Percentiles rank a stretch among this genome's conserved stretches.
These are phyloP conservation scores for Trogon surrucura DNA, from an alignment of 2,113 vertebrate genomes.

Conservation along the genomic window DNA sequence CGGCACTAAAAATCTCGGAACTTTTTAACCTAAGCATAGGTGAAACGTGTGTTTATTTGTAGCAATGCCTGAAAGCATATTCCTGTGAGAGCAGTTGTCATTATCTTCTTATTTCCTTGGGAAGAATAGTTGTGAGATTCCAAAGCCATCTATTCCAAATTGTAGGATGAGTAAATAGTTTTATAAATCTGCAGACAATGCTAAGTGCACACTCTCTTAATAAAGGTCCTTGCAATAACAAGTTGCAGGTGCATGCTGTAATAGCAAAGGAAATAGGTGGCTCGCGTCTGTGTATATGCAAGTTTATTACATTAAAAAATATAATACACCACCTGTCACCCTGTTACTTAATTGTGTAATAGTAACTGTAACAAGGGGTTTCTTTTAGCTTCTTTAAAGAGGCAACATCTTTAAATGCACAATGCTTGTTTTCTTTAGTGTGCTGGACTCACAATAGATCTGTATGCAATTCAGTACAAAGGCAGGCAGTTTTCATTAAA, in stretches of 20 bases:
- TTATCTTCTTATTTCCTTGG: constrained; percentile 62
- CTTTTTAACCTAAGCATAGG: constrained; percentile 19
- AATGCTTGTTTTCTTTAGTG: constrained; percentile 51
- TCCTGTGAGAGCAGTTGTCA: constrained; percentile 6
- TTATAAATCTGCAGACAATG: constrained; percentile 63
- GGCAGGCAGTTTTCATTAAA: constrained; percentile 75
- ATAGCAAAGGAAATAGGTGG: constrained; percentile 62
- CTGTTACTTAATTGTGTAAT: constrained; percentile 78
- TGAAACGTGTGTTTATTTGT: constrained; percentile 27
- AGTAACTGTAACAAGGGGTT: constrained; percentile 77
- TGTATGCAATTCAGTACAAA: constrained; percentile 60
- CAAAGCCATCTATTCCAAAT: constrained; percentile 49
- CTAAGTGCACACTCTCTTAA: constrained; percentile 70
- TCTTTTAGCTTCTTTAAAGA: constrained; percentile 79
- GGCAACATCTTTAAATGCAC: constrained; percentile 58
- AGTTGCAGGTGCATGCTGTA: constrained; percentile 71
- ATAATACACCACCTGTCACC: constrained; percentile 75
- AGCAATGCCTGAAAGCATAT: constrained; percentile 34
- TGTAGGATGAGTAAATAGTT: constrained; percentile 40
- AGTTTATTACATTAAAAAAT: constrained; percentile 71
- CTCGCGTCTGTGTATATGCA: constrained; percentile 39
- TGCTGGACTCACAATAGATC: constrained; percentile 63
- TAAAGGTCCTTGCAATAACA: constrained; percentile 70
- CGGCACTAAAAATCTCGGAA: constrained; percentile 42
- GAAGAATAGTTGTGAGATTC: constrained; percentile 51